phyloP scores from a whole-genome alignment of 2,797 vertebrate genomes.

The Thripadectes ignobilis region DNA sequence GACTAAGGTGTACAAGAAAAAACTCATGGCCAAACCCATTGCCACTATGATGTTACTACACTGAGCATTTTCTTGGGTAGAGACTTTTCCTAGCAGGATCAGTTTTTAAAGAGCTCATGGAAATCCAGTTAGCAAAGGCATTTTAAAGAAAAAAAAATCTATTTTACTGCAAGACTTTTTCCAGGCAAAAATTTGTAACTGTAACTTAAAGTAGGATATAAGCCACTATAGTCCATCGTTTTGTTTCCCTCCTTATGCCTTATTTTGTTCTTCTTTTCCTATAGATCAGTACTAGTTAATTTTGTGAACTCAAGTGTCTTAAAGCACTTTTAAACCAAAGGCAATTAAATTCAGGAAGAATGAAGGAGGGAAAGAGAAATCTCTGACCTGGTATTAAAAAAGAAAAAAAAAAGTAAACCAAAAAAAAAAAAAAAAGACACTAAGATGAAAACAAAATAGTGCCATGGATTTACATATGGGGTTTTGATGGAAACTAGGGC shows the following conservation, averaged over 20 bases:
- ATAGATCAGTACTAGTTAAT: neutral
- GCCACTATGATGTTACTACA: neutral
- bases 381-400: conserved; percentile 76
- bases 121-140: neutral
- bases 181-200: neutral
- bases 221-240: neutral
- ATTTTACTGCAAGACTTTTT: conserved; percentile 13
- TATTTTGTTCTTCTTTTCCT: conserved; percentile 7
- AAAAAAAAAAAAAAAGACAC: conserved; percentile 74
- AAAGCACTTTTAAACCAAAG: conserved; percentile 40
- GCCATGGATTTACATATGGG: conserved; percentile 84
- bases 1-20: neutral
- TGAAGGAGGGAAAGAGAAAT: conserved; percentile 70
- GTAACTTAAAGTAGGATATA: neutral
- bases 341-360: conserved; percentile 71
- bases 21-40: neutral
- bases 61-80: neutral
- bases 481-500: conserved; percentile 83
- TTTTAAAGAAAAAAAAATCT: conserved; percentile 10
- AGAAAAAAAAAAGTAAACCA: conserved; percentile 43
- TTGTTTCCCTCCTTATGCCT: neutral
- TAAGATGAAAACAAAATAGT: conserved; percentile 85
- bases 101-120: neutral
- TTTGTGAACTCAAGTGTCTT: conserved; percentile 13
- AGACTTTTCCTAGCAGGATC: neutral